Conservation (phyloP, 2,888 invertebrate genomes). For the Kryphioiulus occultus region DNA sequence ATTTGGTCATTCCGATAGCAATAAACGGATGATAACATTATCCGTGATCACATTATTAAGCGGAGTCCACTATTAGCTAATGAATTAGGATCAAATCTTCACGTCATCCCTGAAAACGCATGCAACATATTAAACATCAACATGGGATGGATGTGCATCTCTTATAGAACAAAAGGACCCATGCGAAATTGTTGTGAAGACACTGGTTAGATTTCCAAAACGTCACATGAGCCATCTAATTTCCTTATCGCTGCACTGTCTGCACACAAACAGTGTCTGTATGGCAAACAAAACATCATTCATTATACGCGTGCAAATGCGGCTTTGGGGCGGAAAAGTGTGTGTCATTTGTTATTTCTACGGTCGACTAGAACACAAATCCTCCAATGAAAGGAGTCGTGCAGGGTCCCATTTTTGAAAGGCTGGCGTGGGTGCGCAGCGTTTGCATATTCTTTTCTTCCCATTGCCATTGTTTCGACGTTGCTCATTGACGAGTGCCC, state of each 20-base stretch:
- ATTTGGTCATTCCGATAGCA: too few species aligned
- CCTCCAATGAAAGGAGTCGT: slow-evolving; percentile 17
- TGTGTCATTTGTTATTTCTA: slow-evolving; percentile 3
- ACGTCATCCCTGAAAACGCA: too few species aligned
- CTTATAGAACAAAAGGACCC: too few species aligned
- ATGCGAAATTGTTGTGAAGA: too few species aligned
- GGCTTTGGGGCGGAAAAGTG: neutral
- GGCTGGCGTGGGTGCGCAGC: neutral
- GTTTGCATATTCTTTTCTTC: neutral
- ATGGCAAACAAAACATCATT: neutral
- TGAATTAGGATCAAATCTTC: too few species aligned
- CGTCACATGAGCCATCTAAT: too few species aligned
- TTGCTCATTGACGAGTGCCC: neutral
- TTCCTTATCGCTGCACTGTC: neutral
- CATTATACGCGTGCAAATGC: neutral
- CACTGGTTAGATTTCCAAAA: too few species aligned
- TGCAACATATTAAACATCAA: too few species aligned
- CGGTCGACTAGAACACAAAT: neutral
- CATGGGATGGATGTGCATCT: too few species aligned
- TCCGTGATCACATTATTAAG: too few species aligned
- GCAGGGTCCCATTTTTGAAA: neutral
- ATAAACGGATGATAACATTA: too few species aligned
- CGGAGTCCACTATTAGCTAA: too few species aligned
- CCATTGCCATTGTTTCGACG: neutral
- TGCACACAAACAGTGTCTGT: neutral